These are phyloP conservation scores for Helogale parvula DNA, from an alignment of 2,113 vertebrate genomes.

Conservation along the genomic window DNA sequence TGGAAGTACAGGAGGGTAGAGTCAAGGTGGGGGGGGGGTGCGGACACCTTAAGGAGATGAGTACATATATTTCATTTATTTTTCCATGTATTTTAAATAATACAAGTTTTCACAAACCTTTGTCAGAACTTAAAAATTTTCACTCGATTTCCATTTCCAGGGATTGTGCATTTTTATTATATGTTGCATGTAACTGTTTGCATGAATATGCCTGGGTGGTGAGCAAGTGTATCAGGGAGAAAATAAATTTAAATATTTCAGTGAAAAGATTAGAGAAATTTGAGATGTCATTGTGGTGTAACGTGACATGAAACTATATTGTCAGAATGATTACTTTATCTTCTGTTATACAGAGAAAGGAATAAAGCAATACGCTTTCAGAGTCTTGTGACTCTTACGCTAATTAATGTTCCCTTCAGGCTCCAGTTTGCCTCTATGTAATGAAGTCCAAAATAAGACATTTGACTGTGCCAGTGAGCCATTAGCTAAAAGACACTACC, in stretches of 20 bases:
- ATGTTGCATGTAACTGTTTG: neutral
- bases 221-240: neutral
- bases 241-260: neutral
- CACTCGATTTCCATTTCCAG: neutral
- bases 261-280: neutral
- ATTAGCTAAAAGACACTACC: neutral
- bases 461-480: neutral
- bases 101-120: neutral
- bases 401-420: neutral
- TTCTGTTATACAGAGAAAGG: neutral
- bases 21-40: rapidly evolving
- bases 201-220: neutral
- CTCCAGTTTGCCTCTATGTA: neutral
- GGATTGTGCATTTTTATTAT: neutral
- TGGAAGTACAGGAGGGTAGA: neutral
- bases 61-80: neutral
- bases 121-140: neutral
- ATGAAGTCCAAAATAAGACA: neutral
- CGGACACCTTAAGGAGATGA: neutral
- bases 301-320: neutral
- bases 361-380: neutral
- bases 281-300: neutral
- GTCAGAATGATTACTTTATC: neutral
- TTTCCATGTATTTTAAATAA: neutral
- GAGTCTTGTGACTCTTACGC: neutral